A percentile compares a stretch with the other conserved stretches of the same genome.
phyloP scores from a whole-genome alignment of 2,797 vertebrate species.

The Fistularia tabacaria region DNA sequence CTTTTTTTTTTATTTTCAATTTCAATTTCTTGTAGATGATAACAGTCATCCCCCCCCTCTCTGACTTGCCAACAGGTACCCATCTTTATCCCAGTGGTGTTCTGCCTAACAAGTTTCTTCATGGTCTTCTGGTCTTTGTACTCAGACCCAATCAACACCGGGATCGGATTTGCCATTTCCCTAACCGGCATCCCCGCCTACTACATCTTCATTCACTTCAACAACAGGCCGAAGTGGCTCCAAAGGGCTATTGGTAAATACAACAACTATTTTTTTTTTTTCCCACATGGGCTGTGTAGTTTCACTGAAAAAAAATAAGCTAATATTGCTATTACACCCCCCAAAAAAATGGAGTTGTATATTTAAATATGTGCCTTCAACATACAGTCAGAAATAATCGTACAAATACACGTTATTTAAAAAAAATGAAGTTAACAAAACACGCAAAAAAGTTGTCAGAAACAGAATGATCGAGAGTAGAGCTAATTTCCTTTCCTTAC shows the following conservation, averaged over 20 bases:
- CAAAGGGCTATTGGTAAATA: constrained; percentile 62
- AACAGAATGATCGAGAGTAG: too few species aligned
- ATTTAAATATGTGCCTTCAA: neutral
- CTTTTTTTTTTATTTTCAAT: too few species aligned
- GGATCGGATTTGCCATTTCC: constrained; percentile 91
- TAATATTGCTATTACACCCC: too few species aligned
- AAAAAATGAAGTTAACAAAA: too few species aligned
- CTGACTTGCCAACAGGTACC: constrained; percentile 80
- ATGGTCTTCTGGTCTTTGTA: constrained; percentile 95
- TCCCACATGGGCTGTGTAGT: too few species aligned
- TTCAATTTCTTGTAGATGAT: too few species aligned
- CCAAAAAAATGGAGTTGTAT: neutral
- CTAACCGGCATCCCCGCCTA: constrained; percentile 93
- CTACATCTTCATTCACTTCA: constrained; percentile 87
- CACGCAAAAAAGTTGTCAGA: too few species aligned
- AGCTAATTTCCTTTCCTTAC: too few species aligned
- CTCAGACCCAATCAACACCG: constrained; percentile 89
- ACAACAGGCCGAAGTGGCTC: constrained; percentile 79
- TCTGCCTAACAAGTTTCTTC: constrained; percentile 90
- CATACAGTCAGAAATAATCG: too few species aligned
- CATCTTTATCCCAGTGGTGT: constrained; percentile 86
- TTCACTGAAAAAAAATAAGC: too few species aligned
- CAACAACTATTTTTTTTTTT: neutral
- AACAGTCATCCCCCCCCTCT: too few species aligned
- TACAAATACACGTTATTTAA: too few species aligned